Evolutionary conservation across 2,888 invertebrate genomes (phyloP), one percentile per base, ranked within the genome.

Genomic region (Galerucella nymphaeae): DNA sequence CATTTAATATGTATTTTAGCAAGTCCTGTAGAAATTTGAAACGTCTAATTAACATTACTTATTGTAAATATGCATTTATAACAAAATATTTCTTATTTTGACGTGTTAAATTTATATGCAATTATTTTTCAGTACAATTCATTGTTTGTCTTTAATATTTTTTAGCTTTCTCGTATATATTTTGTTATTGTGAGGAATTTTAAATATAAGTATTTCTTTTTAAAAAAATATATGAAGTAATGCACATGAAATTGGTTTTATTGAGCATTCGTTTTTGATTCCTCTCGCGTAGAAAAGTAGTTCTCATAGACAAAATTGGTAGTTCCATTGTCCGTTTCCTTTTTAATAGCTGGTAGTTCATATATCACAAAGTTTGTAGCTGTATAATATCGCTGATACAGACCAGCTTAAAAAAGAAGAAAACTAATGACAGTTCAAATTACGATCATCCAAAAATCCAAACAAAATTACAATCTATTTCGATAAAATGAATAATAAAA

Each of bases 141-240:
- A 50, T 53, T 16, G 23, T 64, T 65, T 53, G 20, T 64, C 4
- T 50, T 65, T 20, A 20, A 30, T 53, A 30, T 65, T 16, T 65
- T 18, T 53, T 41, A 41, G 42, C 16, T 55, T 41, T 20, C n/a
- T 38, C 11, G 11, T 14, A 53, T 64, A 48, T 48, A 3, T 18
- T 64, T 38, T 53, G 30, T 55, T 61, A 41, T 55, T 55, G 41
- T 55, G 38, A 55, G 18, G 30, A 53, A 18, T 66, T 45, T 66
- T 66, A 41, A 41, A 20, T 30, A 23, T 50, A 53, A 30, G 23
- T 63, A 16, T 65, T 66, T 63, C 61, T 42, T 66, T 66, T 66
- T 57, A 2, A 38, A 42, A 66, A 66, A 41, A 66, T 42, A n/a
- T 57, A 57, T 66, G 57, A 66, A 66, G 66, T 57, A 66, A 11